Conservation (phyloP, 2,888 invertebrate species). For the Ormyrus labotus region DNA sequence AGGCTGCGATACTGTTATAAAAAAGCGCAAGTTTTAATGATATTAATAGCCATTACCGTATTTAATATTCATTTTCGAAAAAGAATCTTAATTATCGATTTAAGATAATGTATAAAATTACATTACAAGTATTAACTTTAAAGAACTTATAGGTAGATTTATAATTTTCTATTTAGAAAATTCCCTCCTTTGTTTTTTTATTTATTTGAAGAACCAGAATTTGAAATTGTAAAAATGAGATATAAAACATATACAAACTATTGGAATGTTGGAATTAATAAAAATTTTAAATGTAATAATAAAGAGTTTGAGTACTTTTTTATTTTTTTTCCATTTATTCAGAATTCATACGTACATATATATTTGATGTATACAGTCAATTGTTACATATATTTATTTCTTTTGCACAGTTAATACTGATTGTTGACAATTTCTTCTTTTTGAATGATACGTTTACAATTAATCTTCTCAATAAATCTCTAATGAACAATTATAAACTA, state of each 20-base stretch:
- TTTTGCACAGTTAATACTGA: conserved; percentile 55
- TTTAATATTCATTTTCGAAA: conserved; percentile 32
- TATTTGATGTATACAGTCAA: conserved; percentile 54
- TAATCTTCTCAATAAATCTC: conserved; percentile 51
- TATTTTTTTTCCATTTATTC: conserved; percentile 45
- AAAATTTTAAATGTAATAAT: conserved; percentile 45
- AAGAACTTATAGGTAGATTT: conserved; percentile 15
- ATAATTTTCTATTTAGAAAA: conserved; percentile 16
- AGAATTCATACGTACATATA: conserved; percentile 52
- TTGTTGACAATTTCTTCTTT: conserved; percentile 47
- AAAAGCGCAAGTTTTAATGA: conserved; percentile 16
- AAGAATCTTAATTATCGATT: conserved; percentile 27
- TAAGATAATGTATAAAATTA: conserved; percentile 22
- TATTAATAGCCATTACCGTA: conserved; percentile 4
- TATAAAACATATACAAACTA: conserved; percentile 48
- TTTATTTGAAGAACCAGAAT: conserved; percentile 56
- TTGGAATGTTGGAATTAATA: conserved; percentile 42
- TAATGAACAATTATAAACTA: conserved; percentile 52
- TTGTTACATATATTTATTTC: conserved; percentile 53
- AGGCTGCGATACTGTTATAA: conserved; percentile 53
- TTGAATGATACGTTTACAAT: conserved; percentile 34
- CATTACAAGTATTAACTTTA: conserved; percentile 14
- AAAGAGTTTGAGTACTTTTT: conserved; percentile 23
- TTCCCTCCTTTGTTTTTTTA: conserved; percentile 2
- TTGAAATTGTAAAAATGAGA: conserved; percentile 52